phyloP scores from a whole-genome alignment of 2,797 vertebrate genomes.

The Tadarida brasiliensis region DNA sequence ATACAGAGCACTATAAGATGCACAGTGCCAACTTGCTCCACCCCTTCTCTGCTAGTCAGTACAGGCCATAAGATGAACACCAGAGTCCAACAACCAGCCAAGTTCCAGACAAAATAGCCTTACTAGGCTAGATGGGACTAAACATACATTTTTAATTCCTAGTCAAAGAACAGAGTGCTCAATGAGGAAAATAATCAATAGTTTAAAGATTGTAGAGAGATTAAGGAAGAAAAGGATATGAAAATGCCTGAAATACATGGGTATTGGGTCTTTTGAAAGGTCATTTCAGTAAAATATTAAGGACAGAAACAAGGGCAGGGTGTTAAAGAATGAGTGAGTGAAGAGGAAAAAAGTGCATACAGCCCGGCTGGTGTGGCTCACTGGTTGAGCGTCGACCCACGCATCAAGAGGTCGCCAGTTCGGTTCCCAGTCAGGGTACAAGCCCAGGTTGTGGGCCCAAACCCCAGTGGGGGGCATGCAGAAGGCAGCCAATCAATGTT shows the following conservation, averaged over 20 bases:
- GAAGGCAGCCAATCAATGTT: too few species aligned
- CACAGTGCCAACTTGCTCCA: slow-evolving; percentile 30
- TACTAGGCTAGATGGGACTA: not conserved
- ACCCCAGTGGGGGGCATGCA: too few species aligned
- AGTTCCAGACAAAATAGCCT: slow-evolving; percentile 22
- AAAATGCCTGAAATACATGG: slow-evolving; percentile 32
- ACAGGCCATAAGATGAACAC: slow-evolving; percentile 29
- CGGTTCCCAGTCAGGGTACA: too few species aligned
- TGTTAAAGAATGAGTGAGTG: not conserved
- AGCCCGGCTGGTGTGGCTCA: not conserved
- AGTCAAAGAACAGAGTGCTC: not conserved
- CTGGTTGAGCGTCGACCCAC: too few species aligned
- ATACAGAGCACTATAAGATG: slow-evolving; percentile 4
- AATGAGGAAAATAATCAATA: not conserved
- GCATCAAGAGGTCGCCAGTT: too few species aligned
- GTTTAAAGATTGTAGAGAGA: not conserved
- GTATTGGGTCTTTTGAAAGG: not conserved
- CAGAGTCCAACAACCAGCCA: slow-evolving; percentile 53
- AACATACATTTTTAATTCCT: slow-evolving; percentile 27
- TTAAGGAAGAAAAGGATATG: slow-evolving; percentile 21
- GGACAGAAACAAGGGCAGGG: not conserved
- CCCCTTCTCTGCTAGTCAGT: slow-evolving; percentile 51
- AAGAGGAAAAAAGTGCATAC: not conserved
- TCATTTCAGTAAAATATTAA: not conserved
- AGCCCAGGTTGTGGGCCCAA: too few species aligned